Evolutionary conservation across 1,140 invertebrate species (phyloP), one percentile per base, ranked within the genome.

Genomic region (Lycorma delicatula): DNA sequence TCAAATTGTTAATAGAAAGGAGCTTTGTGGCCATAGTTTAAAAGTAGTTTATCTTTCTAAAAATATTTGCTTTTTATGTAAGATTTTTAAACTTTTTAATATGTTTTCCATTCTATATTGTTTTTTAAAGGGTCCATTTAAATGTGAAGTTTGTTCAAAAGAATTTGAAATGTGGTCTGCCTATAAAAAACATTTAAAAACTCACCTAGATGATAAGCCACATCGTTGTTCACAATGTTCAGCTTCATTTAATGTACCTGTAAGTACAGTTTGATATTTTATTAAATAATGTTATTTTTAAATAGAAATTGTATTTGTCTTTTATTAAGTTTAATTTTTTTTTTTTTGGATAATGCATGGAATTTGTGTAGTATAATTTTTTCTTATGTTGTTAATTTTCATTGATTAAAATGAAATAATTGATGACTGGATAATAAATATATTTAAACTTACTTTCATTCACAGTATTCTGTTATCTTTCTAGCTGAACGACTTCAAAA

Each of bases 181-280:
- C 34, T 73, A 77, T 13, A 75, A 75, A 55, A 72, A 75, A 50
- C 82, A 84, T 66, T 69, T 75, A 64, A 73, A 75, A 50, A 71
- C 71, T 28, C 83, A 86, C 67, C 74, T 77, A 3, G 75, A 81
- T 50, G 81, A 84, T 49, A 85, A 85, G 65, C 77, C 80, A 20
- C 79, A 76, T 64, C 71, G 75, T 29, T 86, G 84, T 70, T 67
- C 70, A 34, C 71, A 80, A 58, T 86, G 84, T 69, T 63, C 74
- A 16, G 71, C 71, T 13, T 78, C 81, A 2, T 86, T 82, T 64
- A 85, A 85, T 69, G 71, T 81, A 57, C 78, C 82, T 60, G 74
- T 75, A 58, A 74, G 72, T 63, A 66, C 16, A 5, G 20, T 70
- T n/a, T 70, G 56, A 34, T 63, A 36, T 38, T 56, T 46, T 50